A percentile compares a stretch with the other conserved stretches of the same genome.
phyloP scores from a whole-genome alignment of 2,797 vertebrate species.

The Schizopygopsis pylzovi region DNA sequence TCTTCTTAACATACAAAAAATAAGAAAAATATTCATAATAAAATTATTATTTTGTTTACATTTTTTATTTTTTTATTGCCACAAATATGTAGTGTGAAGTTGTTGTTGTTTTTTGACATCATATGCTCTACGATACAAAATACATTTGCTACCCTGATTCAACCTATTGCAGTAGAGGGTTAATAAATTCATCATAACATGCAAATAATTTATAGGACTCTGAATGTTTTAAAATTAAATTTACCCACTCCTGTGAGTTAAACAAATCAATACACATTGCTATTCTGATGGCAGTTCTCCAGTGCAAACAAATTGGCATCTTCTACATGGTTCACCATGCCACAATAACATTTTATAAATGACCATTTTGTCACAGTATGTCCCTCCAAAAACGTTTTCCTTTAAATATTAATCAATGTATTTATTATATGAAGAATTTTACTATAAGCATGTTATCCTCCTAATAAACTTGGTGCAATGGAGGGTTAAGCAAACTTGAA shows the following conservation, averaged over 20 bases:
- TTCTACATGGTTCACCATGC: not conserved
- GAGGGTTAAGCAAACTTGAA: not conserved
- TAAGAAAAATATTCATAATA: too few species aligned
- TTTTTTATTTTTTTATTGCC: too few species aligned
- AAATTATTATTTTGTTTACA: too few species aligned
- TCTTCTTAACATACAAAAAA: too few species aligned
- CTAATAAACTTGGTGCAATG: not conserved
- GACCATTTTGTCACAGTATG: too few species aligned
- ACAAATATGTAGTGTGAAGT: too few species aligned
- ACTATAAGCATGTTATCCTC: not conserved
- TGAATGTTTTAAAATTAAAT: not conserved
- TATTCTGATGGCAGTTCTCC: not conserved
- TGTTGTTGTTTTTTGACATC: not conserved
- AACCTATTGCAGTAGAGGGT: not conserved
- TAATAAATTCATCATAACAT: not conserved
- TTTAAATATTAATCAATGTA: not conserved
- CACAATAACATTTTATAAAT: not conserved
- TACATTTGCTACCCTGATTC: not conserved
- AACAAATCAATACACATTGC: not conserved
- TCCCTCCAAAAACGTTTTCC: not conserved
- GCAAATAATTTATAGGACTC: not conserved
- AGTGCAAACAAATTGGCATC: not conserved
- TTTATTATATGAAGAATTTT: not conserved
- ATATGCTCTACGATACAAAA: not conserved
- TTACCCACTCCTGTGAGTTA: not conserved